These are phyloP conservation scores for Sander vitreus DNA, from an alignment of 2,113 vertebrate species.

Conservation along the genomic window DNA sequence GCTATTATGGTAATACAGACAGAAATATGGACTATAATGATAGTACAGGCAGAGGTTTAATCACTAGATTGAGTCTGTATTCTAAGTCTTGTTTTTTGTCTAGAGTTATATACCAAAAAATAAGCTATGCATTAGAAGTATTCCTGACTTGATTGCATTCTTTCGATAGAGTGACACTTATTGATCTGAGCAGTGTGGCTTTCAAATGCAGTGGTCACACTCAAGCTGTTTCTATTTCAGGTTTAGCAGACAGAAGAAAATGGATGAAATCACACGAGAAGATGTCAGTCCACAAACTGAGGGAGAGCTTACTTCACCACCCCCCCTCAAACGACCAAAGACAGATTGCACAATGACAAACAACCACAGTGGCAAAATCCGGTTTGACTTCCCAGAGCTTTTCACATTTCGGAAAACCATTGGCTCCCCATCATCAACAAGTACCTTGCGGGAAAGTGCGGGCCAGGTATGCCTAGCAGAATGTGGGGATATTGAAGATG, in stretches of 20 bases:
- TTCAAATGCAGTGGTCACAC: slow-evolving; percentile 11
- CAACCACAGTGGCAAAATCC: slow-evolving; percentile 5
- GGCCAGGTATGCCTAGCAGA: neutral
- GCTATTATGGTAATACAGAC: neutral
- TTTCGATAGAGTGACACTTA: slow-evolving; percentile 12
- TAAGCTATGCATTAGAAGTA: neutral
- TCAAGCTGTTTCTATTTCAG: slow-evolving; percentile 44
- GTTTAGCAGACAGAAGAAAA: slow-evolving; percentile 27
- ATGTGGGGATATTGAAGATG: slow-evolving; percentile 14
- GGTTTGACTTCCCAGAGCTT: slow-evolving; percentile 37
- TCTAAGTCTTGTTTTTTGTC: neutral
- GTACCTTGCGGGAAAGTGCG: neutral
- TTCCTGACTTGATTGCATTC: slow-evolving; percentile 2
- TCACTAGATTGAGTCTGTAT: neutral
- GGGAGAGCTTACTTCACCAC: slow-evolving; percentile 29
- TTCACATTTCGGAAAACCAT: slow-evolving; percentile 27
- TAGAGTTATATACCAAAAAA: neutral
- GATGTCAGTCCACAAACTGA: slow-evolving; percentile 12
- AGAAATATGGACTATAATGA: neutral
- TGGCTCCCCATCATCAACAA: neutral
- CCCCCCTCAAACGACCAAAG: slow-evolving; percentile 62
- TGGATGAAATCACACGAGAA: slow-evolving; percentile 58
- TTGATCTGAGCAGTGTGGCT: neutral
- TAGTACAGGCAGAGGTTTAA: neutral
- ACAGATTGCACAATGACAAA: slow-evolving; percentile 32